A percentile compares a stretch with the other conserved stretches of the same genome.
These are phyloP conservation scores for Protonemura montana DNA, from an alignment of 2,888 invertebrate species.

Conservation along the genomic window DNA sequence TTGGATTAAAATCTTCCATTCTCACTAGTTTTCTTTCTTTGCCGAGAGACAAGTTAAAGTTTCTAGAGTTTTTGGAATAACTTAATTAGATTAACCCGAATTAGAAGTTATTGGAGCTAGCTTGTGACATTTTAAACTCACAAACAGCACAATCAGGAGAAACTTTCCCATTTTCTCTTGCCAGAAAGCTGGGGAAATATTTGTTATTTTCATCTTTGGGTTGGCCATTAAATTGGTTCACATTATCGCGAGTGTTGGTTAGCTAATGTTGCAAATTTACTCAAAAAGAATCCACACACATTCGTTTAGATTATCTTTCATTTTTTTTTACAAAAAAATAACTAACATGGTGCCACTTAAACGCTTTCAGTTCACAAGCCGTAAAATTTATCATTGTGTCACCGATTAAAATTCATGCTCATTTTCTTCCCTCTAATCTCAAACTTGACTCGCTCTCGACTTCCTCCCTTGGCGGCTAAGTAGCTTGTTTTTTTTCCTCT, in stretches of 20 bases:
- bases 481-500: slow-evolving; percentile 42
- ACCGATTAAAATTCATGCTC: slow-evolving; percentile 8
- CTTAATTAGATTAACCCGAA: slow-evolving; percentile 43
- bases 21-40: slow-evolving; percentile 22
- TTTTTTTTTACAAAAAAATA: too few species aligned
- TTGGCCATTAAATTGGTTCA: background rate
- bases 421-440: slow-evolving; percentile 24
- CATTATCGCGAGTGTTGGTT: slow-evolving; percentile 28
- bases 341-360: background rate
- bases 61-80: slow-evolving; percentile 41
- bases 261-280: slow-evolving; percentile 37
- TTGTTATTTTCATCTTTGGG: slow-evolving; percentile 18
- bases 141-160: background rate
- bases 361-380: slow-evolving; percentile 16
- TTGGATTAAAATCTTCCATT: slow-evolving; percentile 36
- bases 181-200: slow-evolving; percentile 4
- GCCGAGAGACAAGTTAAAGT: background rate
- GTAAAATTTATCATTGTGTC: slow-evolving; percentile 17
- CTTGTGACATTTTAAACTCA: slow-evolving; percentile 12
- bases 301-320: slow-evolving; percentile 20
- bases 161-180: slow-evolving; percentile 1
- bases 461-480: slow-evolving; percentile 28
- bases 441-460: slow-evolving; percentile 17
- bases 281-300: slow-evolving; percentile 27
- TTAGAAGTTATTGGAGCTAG: slow-evolving; percentile 26